Conservation (phyloP, 2,797 vertebrate genomes). For the Oreochromis mossambicus region DNA sequence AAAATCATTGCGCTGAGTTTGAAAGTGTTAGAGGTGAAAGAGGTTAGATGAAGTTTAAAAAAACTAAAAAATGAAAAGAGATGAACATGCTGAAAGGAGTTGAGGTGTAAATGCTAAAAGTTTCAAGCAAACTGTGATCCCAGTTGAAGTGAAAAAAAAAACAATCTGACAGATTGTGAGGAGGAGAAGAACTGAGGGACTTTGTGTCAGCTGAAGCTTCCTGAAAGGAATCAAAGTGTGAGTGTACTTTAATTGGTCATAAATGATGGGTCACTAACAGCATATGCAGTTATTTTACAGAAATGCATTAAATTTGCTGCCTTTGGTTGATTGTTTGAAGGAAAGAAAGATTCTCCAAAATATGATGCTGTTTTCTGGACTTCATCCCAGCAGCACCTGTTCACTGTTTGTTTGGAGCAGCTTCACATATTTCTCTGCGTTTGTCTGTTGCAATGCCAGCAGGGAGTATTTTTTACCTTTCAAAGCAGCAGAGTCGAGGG, state of each 20-base stretch:
- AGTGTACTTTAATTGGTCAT: not conserved
- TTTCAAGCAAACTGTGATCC: not conserved
- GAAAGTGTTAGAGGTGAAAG: not conserved
- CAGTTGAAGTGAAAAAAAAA: not conserved
- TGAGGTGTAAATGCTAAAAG: not conserved
- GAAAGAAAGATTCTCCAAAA: not conserved
- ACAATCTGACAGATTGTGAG: not conserved
- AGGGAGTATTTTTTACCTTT: not conserved
- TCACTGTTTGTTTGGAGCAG: not conserved
- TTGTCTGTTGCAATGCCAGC: not conserved
- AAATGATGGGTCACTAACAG: not conserved
- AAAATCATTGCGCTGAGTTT: not conserved
- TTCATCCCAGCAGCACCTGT: not conserved
- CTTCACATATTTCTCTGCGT: not conserved
- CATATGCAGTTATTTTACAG: not conserved
- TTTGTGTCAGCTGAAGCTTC: not conserved
- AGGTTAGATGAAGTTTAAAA: not conserved
- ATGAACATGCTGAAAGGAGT: not conserved
- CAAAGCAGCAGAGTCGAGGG: not conserved
- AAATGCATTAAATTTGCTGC: not conserved
- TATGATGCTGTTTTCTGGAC: not conserved
- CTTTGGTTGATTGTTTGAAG: not conserved
- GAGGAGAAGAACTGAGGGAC: not conserved
- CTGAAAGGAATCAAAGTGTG: not conserved
- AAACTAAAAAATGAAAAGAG: not conserved